Conservation (phyloP, 53 echinoderm and acorn worm genomes). For the Echinometra lucunter region DNA sequence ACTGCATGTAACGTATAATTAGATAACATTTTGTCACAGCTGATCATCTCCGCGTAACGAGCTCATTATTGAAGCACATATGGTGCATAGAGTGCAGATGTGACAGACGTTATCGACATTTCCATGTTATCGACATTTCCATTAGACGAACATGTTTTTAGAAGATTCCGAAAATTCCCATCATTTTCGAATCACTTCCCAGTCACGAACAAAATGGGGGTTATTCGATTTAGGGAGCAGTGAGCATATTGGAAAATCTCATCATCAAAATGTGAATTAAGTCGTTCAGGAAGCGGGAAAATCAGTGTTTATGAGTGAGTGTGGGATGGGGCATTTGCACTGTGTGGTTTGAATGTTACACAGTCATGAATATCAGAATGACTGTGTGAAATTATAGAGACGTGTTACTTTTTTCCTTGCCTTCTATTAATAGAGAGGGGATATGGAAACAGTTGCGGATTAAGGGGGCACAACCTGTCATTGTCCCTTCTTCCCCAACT, state of each 20-base stretch:
- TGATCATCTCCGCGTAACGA: neutral
- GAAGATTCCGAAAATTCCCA: neutral
- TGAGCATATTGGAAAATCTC: neutral
- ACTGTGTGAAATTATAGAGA: neutral
- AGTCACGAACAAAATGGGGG: neutral
- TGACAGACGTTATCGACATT: conserved; percentile 11
- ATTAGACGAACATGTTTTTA: neutral
- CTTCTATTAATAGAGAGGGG: no score
- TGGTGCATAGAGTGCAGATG: neutral
- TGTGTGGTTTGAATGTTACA: neutral
- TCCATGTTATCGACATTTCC: no score
- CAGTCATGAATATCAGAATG: neutral
- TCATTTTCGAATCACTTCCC: neutral
- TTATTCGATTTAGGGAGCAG: neutral
- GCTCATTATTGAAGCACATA: neutral
- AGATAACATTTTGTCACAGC: neutral
- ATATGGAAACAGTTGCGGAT: no score
- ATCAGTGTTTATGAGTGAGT: neutral
- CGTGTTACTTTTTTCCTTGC: neutral
- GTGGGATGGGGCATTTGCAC: neutral
- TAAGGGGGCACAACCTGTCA: no score
- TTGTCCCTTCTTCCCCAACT: neutral
- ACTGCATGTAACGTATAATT: neutral
- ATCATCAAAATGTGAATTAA: conserved; percentile 3
- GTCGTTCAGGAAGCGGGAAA: neutral